Base-by-base conservation (phyloP, 2,113 vertebrate genomes). In the Cyphomyrus plagiostoma region DNA sequence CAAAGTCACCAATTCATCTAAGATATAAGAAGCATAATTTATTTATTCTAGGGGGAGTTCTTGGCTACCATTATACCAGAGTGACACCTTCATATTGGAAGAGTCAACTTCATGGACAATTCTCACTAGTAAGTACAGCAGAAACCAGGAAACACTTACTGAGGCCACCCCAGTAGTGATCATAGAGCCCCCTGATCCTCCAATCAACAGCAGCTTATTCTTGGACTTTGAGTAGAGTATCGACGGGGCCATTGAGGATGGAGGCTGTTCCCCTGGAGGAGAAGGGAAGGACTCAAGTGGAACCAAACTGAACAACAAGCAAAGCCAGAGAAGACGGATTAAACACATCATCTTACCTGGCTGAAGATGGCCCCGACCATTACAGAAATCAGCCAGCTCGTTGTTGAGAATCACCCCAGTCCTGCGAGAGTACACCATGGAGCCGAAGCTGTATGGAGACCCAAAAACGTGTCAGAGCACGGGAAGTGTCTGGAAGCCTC, bases 361-460 rank as follows among this genome's bases (percentile, higher is more conserved):
- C 0, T 13, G 90, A 3, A 96, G 56, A 0, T 30, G 42, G 77
- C 70, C 91, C 0, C 26, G 85, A 45, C 92, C 89, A 82, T 87
- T 89, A 89, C 98, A 99, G 90, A 99, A 97, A 91, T 99, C 98
- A 1, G 94, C 93, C 0, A 99, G 95, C 86, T 99, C 97, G 0
- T 99, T 99, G 93, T 99, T 99, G 88, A 99, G 96, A 89, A 99
- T 97, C 49, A 99, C 94, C 17, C 98, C 98, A 0, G 98, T 99
- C 50, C 39, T 93, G 0, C 93, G 92, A 0, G 98, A 99, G 93
- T 97, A 98, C 10, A 98, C 87, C 58, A 94, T 90, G 4, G 97
- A 96, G n/a, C 98, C 98, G 90, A 99, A 99, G 66, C 98, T 99
- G 91, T 35, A 39, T 4, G 91, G 13, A 82, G 48, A 83, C 46